These are phyloP conservation scores for Hirtodrosophila duncani DNA, from an alignment of 2,888 invertebrate species.

Conservation along the genomic window DNA sequence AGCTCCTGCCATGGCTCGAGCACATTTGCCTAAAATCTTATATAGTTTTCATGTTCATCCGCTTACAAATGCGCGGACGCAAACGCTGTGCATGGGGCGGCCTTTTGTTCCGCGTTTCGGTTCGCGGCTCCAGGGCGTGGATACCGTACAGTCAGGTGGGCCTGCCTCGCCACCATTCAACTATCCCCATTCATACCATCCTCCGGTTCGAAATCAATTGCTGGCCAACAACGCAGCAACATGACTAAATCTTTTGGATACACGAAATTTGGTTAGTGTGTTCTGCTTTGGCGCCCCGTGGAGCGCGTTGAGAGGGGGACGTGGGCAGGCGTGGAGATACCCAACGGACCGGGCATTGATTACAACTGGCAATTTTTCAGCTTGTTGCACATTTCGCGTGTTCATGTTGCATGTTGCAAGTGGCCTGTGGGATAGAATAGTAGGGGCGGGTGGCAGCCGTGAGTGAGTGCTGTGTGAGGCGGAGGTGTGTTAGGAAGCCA, in stretches of 20 bases:
- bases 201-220: constrained; percentile 47
- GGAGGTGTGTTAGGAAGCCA: too few relatives aligned
- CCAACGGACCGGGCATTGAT: constrained; percentile 50
- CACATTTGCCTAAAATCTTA: constrained; percentile 16
- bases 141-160: constrained; percentile 5
- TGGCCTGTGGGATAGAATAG: too few relatives aligned
- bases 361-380: constrained; percentile 60
- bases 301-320: not conserved
- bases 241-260: constrained; percentile 58
- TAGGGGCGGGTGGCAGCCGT: too few relatives aligned
- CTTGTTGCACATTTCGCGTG: constrained; percentile 55
- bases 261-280: constrained; percentile 57
- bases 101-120: constrained; percentile 31
- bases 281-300: constrained; percentile 36
- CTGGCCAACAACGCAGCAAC: too few relatives aligned
- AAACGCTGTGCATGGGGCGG: too few relatives aligned
- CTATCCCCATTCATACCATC: not conserved
- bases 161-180: too few relatives aligned
- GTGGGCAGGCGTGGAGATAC: not conserved
- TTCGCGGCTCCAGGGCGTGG: constrained; percentile 1
- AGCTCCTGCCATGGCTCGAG: not conserved
- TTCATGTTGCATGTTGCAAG: constrained; percentile 33
- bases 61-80: constrained; percentile 44
- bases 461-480: too few relatives aligned
- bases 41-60: constrained; percentile 50